A percentile compares a stretch with the other conserved stretches of the same genome.
These are phyloP conservation scores for Mellilla xanthometata DNA, from an alignment of 2,888 invertebrate species.

Conservation along the genomic window DNA sequence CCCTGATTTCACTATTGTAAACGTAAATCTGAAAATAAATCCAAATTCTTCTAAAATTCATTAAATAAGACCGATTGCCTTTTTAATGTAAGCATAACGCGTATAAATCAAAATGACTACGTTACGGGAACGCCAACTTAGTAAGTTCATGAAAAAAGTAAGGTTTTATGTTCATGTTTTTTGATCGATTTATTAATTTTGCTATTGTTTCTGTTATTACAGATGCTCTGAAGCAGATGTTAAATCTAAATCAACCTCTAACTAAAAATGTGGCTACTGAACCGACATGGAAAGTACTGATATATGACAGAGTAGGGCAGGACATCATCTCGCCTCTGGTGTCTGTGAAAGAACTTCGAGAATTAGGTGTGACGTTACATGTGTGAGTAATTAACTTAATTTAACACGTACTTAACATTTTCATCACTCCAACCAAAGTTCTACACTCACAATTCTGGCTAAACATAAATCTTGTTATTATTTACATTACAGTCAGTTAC, in stretches of 20 bases:
- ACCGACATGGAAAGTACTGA: conserved; percentile 97
- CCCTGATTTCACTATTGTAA: no score
- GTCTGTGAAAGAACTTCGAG: conserved; percentile 96
- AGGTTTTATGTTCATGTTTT: conserved; percentile 15
- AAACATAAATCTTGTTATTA: neutral
- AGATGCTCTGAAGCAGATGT: conserved; percentile 97
- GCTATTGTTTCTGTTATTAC: conserved; percentile 46
- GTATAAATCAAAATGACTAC: conserved; percentile 80
- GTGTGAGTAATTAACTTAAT: conserved; percentile 85
- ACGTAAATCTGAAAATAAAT: conserved; percentile 15
- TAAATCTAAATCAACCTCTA: conserved; percentile 93
- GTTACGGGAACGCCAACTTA: conserved; percentile 87
- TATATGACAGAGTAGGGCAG: conserved; percentile 98
- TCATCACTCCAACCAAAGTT: no score
- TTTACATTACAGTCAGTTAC: conserved; percentile 86
- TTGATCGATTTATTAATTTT: neutral
- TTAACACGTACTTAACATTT: neutral
- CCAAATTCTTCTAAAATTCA: conserved; percentile 5
- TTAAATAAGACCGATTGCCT: conserved; percentile 6
- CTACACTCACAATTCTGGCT: no score
- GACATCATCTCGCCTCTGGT: conserved; percentile 99
- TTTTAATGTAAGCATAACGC: conserved; percentile 31
- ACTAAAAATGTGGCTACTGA: conserved; percentile 90
- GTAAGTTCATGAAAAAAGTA: conserved; percentile 62
- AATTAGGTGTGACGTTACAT: conserved; percentile 98